These are phyloP conservation scores for Lithobates sylvaticus DNA, from an alignment of 2,797 vertebrate genomes.

Conservation along the genomic window DNA sequence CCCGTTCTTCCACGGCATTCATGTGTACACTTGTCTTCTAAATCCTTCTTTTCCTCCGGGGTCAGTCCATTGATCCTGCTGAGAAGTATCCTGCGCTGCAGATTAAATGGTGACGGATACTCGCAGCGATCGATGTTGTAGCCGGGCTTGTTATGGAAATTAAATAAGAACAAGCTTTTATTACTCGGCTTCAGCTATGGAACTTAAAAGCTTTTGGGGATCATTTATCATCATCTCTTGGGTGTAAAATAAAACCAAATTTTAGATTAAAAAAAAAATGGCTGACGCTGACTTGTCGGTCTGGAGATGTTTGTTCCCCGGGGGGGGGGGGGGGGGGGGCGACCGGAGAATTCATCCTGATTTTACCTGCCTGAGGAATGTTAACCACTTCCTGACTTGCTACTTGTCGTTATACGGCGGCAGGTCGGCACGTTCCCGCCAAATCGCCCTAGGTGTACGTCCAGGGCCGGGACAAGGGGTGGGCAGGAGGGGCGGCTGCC, in stretches of 20 bases:
- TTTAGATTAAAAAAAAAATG: background rate
- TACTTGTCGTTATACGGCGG: no score
- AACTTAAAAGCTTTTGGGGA: conserved; percentile 40
- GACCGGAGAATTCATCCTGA: no score
- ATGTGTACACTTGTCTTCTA: conserved; percentile 27
- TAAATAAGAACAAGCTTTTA: conserved; percentile 54
- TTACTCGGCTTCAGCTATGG: conserved; percentile 35
- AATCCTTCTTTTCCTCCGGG: conserved; percentile 45
- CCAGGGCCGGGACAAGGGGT: no score
- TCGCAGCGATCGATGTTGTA: conserved; percentile 35
- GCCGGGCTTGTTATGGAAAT: conserved; percentile 52
- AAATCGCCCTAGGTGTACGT: no score
- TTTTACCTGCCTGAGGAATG: no score
- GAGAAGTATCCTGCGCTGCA: conserved; percentile 50
- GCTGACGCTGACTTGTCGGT: background rate
- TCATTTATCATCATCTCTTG: conserved; percentile 38
- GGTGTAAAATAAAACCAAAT: conserved; percentile 4
- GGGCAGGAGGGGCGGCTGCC: no score
- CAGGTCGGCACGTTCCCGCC: no score
- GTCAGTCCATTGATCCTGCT: conserved; percentile 53
- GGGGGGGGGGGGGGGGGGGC: background rate
- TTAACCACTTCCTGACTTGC: no score
- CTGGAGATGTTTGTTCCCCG: background rate
- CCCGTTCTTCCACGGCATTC: conserved; percentile 10
- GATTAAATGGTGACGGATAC: conserved; percentile 54